A percentile compares a stretch with the other conserved stretches of the same genome.
These are phyloP conservation scores for Chloroceryle aenea DNA, from an alignment of 2,113 vertebrate genomes.

Conservation along the genomic window DNA sequence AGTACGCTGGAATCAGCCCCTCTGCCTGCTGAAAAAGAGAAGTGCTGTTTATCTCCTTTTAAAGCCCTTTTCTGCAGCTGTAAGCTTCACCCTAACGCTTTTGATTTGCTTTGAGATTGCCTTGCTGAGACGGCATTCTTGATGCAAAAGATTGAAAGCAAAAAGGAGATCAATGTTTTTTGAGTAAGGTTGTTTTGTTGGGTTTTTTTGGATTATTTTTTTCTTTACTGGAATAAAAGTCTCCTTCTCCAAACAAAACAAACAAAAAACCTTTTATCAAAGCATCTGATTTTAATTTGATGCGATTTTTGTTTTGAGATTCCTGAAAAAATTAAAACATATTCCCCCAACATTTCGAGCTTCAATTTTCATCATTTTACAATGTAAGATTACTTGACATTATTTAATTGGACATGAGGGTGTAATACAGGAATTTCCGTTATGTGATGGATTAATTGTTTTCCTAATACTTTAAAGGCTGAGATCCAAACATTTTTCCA, in stretches of 20 bases:
- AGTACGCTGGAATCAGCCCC: conserved; percentile 22
- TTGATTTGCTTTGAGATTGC: conserved; percentile 4
- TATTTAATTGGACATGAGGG: conserved; percentile 75
- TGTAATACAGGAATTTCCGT: conserved; percentile 81
- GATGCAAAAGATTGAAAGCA: neutral
- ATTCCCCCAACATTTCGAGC: neutral
- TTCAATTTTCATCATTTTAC: conserved; percentile 63
- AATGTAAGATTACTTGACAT: conserved; percentile 73
- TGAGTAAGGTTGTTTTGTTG: neutral
- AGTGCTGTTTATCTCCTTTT: neutral
- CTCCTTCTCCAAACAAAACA: conserved; percentile 4
- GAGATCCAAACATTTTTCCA: conserved; percentile 83
- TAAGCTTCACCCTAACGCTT: neutral
- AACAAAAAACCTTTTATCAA: neutral
- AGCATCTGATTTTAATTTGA: conserved; percentile 49
- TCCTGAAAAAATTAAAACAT: conserved; percentile 40
- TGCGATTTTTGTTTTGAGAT: conserved; percentile 25
- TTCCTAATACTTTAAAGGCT: conserved; percentile 84
- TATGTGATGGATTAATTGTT: conserved; percentile 78
- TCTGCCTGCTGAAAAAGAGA: conserved; percentile 33
- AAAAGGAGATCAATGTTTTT: neutral
- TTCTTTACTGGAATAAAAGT: neutral
- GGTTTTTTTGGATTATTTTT: neutral
- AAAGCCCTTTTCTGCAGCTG: neutral
- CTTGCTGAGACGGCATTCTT: neutral